Evolutionary conservation across 1,140 invertebrate genomes (phyloP).

Genomic region (Drosophila nebulosa): DNA sequence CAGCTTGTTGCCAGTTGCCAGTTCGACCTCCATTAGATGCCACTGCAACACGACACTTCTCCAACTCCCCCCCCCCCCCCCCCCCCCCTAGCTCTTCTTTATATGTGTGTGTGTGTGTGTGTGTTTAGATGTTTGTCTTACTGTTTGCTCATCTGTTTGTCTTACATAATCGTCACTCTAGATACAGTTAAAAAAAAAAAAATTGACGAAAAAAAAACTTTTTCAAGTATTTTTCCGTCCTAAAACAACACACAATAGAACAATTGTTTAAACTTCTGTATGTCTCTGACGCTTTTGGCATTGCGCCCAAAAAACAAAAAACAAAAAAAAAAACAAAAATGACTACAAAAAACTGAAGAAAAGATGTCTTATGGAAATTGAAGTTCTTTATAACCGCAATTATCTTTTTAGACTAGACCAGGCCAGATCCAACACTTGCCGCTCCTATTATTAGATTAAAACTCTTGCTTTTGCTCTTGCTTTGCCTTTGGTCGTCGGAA

Average conservation of each 20-base stretch:
- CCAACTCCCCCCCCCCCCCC: not conserved
- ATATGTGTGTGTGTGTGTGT: conserved; percentile 47
- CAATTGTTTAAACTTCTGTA: conserved; percentile 75
- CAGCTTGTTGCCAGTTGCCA: conserved; percentile 7
- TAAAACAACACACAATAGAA: conserved; percentile 71
- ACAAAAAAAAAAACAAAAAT: conserved; percentile 11
- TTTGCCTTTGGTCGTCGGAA: too few species aligned
- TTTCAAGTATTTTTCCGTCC: conserved; percentile 58
- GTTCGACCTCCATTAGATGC: conserved; percentile 58
- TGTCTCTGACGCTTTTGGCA: conserved; percentile 55
- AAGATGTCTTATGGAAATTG: conserved; percentile 28
- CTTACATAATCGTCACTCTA: conserved; percentile 79
- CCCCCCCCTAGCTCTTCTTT: not conserved
- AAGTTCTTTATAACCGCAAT: conserved; percentile 12
- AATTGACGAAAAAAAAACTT: not conserved
- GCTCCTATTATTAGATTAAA: conserved; percentile 28
- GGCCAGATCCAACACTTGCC: conserved; percentile 9
- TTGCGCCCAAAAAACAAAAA: conserved; percentile 43
- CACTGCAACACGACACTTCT: conserved; percentile 12
- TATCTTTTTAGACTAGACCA: conserved; percentile 12
- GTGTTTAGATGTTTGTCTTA: conserved; percentile 66
- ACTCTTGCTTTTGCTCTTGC: too few species aligned
- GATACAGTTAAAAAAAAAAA: conserved; percentile 51
- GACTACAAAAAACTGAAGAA: conserved; percentile 29
- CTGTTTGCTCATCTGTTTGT: conserved; percentile 49